phyloP scores from a whole-genome alignment of 2,113 vertebrate species.

The Redunca redunca region DNA sequence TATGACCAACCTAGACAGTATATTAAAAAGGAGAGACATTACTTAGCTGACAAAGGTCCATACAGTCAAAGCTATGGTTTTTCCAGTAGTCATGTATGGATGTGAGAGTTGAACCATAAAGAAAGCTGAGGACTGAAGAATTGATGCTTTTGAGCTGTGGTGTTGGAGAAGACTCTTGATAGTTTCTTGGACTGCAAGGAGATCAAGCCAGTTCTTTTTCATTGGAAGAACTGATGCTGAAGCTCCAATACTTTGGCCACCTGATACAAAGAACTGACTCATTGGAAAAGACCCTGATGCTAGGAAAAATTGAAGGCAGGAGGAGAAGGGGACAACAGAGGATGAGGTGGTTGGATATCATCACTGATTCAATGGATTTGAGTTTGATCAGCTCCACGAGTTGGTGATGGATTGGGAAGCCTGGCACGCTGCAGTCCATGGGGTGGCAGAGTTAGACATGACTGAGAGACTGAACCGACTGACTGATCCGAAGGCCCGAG shows the following conservation, averaged over 20 bases:
- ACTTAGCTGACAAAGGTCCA: background rate
- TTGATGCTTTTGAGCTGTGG: background rate
- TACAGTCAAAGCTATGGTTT: background rate
- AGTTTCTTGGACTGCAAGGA: background rate
- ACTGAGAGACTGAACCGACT: background rate
- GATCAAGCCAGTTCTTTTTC: background rate
- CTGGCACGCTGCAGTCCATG: background rate
- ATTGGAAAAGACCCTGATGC: background rate
- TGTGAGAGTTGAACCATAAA: background rate
- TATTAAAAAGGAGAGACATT: background rate
- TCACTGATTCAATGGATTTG: background rate
- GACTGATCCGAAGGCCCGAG: background rate
- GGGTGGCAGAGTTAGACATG: background rate
- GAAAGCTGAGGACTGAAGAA: background rate
- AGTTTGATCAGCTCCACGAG: background rate
- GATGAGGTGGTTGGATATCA: background rate
- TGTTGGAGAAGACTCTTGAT: background rate
- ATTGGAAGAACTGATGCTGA: background rate
- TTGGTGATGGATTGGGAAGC: background rate
- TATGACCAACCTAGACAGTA: background rate
- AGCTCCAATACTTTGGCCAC: background rate
- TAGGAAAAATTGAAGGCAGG: background rate
- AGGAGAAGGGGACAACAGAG: background rate
- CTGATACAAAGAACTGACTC: background rate
- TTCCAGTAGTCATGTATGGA: background rate